A percentile compares a stretch with the other conserved stretches of the same genome.
Evolutionary conservation across 2,113 vertebrate species (phyloP).

Genomic region (Clarias batrachus): DNA sequence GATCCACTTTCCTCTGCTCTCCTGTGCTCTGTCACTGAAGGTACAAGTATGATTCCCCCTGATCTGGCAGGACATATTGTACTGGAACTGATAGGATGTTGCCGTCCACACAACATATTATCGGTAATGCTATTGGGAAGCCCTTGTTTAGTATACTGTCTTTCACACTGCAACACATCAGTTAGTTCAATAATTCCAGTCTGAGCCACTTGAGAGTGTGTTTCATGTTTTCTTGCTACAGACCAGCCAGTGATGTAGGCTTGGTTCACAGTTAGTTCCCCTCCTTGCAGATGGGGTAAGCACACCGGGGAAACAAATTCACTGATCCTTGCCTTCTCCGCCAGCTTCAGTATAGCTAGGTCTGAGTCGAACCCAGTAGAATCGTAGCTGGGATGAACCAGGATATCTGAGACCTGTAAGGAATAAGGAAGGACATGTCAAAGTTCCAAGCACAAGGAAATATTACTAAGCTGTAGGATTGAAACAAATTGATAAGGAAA

Average conservation of each 20-base stretch:
- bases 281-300: constrained; percentile 73
- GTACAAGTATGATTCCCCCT: constrained; percentile 77
- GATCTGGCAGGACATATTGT: constrained; percentile 79
- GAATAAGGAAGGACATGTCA: constrained; percentile 25
- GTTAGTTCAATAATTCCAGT: constrained; percentile 72
- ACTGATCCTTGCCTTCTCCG: constrained; percentile 83
- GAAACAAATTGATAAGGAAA: not conserved
- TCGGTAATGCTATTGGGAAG: constrained; percentile 78
- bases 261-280: constrained; percentile 67
- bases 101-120: constrained; percentile 82
- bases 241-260: constrained; percentile 80
- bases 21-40: constrained; percentile 46
- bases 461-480: not conserved
- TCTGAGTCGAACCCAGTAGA: constrained; percentile 77
- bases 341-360: constrained; percentile 83
- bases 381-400: constrained; percentile 81
- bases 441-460: constrained; percentile 20
- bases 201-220: constrained; percentile 71
- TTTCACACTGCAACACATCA: constrained; percentile 80
- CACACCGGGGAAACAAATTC: constrained; percentile 81
- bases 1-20: constrained; percentile 63
- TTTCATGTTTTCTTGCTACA: constrained; percentile 45
- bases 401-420: constrained; percentile 80
- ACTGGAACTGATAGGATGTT: constrained; percentile 65
- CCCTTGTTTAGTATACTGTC: constrained; percentile 76